These are phyloP conservation scores for Blastobasis lacticolella DNA, from an alignment of 2,888 invertebrate species.

Conservation along the genomic window DNA sequence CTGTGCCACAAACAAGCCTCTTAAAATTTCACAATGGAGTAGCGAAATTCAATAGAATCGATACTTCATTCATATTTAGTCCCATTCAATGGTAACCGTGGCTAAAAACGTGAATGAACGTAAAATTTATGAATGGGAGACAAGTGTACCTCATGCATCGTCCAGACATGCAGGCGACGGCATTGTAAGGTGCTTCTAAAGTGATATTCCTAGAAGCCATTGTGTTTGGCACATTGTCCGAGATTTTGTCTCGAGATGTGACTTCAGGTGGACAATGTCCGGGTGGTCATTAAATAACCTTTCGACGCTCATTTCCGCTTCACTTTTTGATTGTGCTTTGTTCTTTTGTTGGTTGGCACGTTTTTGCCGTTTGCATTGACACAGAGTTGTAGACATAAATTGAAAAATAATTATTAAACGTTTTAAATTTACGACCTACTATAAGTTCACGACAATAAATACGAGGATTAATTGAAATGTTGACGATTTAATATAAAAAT, in stretches of 20 bases:
- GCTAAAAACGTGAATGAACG: slow-evolving; percentile 50
- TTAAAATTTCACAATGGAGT: slow-evolving; percentile 21
- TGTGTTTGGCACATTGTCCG: slow-evolving; percentile 4
- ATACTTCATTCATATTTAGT: slow-evolving; percentile 38
- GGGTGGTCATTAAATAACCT: slow-evolving; percentile 62
- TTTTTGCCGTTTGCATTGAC: no score
- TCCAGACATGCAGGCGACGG: slow-evolving; percentile 45
- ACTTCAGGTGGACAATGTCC: slow-evolving; percentile 19
- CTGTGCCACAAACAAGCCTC: slow-evolving; percentile 26
- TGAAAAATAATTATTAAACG: no score
- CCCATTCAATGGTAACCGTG: slow-evolving; percentile 24
- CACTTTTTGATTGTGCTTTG: slow-evolving; percentile 9
- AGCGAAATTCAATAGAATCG: slow-evolving; percentile 29
- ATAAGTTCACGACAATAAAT: no score
- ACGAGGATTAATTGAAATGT: no score
- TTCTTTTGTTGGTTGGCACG: no score
- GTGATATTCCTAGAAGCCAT: slow-evolving; percentile 32
- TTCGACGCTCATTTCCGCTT: slow-evolving; percentile 58
- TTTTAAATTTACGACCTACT: no score
- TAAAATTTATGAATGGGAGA: slow-evolving; percentile 40
- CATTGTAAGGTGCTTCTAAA: slow-evolving; percentile 33
- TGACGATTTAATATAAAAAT: no score
- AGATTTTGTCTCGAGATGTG: slow-evolving; percentile 18
- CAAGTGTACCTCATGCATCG: slow-evolving; percentile 43
- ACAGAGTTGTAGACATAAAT: no score